These are phyloP conservation scores for Phaedon cochleariae DNA, from an alignment of 2,888 invertebrate species.

Conservation along the genomic window DNA sequence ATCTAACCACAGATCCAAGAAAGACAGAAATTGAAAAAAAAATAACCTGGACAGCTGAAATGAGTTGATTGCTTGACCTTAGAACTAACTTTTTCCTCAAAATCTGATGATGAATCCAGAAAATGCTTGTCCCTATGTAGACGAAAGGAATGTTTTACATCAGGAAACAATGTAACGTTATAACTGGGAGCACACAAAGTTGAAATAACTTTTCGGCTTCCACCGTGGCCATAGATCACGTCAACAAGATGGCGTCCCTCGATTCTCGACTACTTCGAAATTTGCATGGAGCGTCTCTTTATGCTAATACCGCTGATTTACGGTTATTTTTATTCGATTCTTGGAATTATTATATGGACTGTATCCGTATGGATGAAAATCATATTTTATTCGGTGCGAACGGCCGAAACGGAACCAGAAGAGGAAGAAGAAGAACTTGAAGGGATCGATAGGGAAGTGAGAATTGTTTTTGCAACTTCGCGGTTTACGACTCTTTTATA, in stretches of 20 bases:
- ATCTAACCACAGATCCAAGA: too few species aligned
- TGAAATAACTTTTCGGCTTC: background rate
- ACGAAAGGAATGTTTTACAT: background rate
- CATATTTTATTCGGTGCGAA: slow-evolving; percentile 60
- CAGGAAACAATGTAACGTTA: background rate
- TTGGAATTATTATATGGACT: slow-evolving; percentile 65
- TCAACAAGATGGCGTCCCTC: slow-evolving; percentile 40
- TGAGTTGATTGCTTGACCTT: too few species aligned
- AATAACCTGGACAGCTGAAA: too few species aligned
- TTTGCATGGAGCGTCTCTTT: slow-evolving; percentile 62
- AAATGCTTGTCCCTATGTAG: too few species aligned
- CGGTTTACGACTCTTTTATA: slow-evolving; percentile 56
- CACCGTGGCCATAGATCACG: slow-evolving; percentile 34
- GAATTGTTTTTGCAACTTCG: slow-evolving; percentile 56
- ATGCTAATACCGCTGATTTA: slow-evolving; percentile 62
- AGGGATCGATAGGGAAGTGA: slow-evolving; percentile 54
- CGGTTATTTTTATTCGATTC: slow-evolving; percentile 65
- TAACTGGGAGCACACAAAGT: background rate
- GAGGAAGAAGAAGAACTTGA: slow-evolving; percentile 49
- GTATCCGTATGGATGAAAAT: slow-evolving; percentile 65
- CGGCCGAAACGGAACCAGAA: background rate
- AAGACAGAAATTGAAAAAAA: too few species aligned
- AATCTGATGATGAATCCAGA: too few species aligned
- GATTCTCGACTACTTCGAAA: slow-evolving; percentile 44
- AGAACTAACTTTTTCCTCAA: too few species aligned